Base-by-base conservation (phyloP, 1,140 invertebrate genomes). In the Leptestheria dahalacensis region DNA sequence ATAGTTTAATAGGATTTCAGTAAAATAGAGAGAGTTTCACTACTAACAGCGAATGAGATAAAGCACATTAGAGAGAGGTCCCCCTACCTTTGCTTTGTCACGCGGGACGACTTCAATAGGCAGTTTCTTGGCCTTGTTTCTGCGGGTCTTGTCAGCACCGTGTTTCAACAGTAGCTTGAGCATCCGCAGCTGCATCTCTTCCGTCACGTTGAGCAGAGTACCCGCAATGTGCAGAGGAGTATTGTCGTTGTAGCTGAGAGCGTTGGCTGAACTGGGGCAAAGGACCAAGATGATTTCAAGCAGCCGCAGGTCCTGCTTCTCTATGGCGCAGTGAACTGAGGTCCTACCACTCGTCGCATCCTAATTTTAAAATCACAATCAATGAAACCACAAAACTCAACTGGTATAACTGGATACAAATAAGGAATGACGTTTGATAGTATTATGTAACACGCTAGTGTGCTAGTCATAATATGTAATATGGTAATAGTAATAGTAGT, bases 231-330 rank as follows among this genome's bases (percentile, higher is more conserved):
- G 61, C n/a, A 62, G 29, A 2, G 61, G 61, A 18, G 57, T 23
- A 24, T 62, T 62, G 26, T 62, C 54, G 48, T 62, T 62, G 48
- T 62, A 62, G 54, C 57, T 62, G 26, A 29, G 41, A 20, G 61
- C 61, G 21, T 62, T 62, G 15, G 61, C 61, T 24, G 53, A 48
- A 2, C 23, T 48, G 26, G 61, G 61, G 24, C 51, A 57, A 15
- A 25, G 28, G 2, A 26, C 18, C 48, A 62, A 49, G 10, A 62
- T 23, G 15, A 58, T 46, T 29, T 62, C 56, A 3, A 62, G 28
- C n/a, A 62, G 26, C 24, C 29, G 26, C 4, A 50, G 49, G 26
- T 62, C 61, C n/a, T 55, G 53, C 58, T 62, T 62, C 48, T 62
- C 61, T 2, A 62, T 28, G 4, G 56, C 61, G 21, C 48, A 49